Base-by-base conservation (phyloP, 2,113 vertebrate genomes). In the Pseudorhombus dupliciocellatus region DNA sequence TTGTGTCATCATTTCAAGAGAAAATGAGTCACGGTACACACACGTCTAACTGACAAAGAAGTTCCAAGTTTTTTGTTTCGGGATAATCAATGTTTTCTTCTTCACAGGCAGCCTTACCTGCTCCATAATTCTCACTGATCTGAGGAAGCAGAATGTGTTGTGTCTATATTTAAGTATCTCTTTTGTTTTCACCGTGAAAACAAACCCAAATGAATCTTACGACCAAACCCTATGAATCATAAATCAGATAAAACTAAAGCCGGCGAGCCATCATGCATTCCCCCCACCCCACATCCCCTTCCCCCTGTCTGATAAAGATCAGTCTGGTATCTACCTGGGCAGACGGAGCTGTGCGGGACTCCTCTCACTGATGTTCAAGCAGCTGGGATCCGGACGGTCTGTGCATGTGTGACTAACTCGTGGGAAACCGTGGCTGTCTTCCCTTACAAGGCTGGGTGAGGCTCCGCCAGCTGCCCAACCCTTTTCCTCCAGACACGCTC, bases 381-480 rank as follows among this genome's bases (percentile, higher is more conserved):
- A 66, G 80, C 73, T 70, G 56, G 15, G 79, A 78, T 75, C 77
- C 75, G 73, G 60, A 64, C 68, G 1, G 62, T 72, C 34, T 73
- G 40, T 26, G 60, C 53, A n/a, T 48, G 62, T 46, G 55, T 88
- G 80, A 89, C 72, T 84, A 71, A 79, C 70, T 77, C 31, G 63
- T 77, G 89, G 61, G 84, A 90, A 88, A 72, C 50, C 58, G 9
- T 61, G 31, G 34, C 40, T 51, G 80, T 80, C 62, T 76, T 74
- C 57, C 85, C 84, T 89, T 86, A 83, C 67, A 85, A 79, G 87
- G 76, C 65, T 75, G 90, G 89, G 87, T 52, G 86, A 88, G 89
- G 80, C 87, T 88, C 55, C 77, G 26, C 44, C 78, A 64, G 74
- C 54, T 50, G 88, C 91, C 91, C 89, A 83, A 68, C 89, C 91